These are phyloP conservation scores for Oscheius sp. DNA, from an alignment of 2,888 invertebrate species.

Conservation along the genomic window DNA sequence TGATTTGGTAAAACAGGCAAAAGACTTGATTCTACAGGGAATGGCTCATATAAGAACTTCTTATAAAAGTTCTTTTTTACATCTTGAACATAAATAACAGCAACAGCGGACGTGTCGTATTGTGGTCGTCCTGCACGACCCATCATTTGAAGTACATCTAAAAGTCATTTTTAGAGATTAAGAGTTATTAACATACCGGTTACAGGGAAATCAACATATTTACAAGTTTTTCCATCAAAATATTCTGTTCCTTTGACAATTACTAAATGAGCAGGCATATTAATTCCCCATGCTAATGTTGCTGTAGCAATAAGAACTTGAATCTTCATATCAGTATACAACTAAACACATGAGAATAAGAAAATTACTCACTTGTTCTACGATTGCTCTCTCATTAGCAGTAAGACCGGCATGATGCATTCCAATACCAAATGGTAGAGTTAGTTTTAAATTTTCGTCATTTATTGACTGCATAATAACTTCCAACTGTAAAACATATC, in stretches of 20 bases:
- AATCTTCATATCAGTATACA: conserved; percentile 67
- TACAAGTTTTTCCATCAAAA: conserved; percentile 92
- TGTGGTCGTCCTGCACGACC: conserved; percentile 97
- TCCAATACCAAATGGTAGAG: conserved; percentile 94
- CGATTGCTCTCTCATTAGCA: conserved; percentile 87
- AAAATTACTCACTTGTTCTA: conserved; percentile 84
- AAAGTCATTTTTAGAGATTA: not conserved
- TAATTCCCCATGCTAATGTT: conserved; percentile 98
- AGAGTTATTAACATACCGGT: conserved; percentile 77
- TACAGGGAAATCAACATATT: conserved; percentile 99
- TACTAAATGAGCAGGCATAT: conserved; percentile 96
- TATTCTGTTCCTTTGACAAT: conserved; percentile 85
- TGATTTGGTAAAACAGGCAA: conserved; percentile 91
- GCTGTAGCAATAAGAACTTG: conserved; percentile 92
- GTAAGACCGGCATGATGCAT: conserved; percentile 97
- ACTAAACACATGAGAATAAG: conserved; percentile 20
- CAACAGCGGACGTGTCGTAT: conserved; percentile 86
- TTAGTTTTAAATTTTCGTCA: conserved; percentile 90
- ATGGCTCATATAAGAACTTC: conserved; percentile 97
- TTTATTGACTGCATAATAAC: conserved; percentile 75
- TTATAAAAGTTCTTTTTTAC: conserved; percentile 98
- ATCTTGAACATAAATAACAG: conserved; percentile 80
- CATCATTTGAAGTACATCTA: conserved; percentile 99
- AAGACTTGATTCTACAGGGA: conserved; percentile 94
- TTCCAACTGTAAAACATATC: too few species aligned